A percentile compares a stretch with the other conserved stretches of the same genome.
Conservation (phyloP, 2,797 vertebrate species). For the Paguma larvata region DNA sequence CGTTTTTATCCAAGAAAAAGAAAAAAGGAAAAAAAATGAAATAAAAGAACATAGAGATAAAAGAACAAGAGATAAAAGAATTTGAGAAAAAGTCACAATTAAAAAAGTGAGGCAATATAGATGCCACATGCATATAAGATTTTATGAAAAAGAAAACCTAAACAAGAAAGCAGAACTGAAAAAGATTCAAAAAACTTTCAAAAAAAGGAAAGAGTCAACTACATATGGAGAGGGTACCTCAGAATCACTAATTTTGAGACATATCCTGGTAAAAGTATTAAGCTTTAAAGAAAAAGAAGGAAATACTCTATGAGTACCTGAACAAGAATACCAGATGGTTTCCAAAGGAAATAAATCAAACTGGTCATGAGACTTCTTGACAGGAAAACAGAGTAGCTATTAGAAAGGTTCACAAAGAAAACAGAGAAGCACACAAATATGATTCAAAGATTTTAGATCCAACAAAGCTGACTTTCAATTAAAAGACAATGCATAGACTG, state of each 20-base stretch:
- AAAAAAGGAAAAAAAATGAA: background rate
- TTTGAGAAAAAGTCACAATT: background rate
- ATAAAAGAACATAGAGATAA: background rate
- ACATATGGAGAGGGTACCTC: background rate
- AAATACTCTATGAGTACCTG: background rate
- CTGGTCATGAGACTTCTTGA: background rate
- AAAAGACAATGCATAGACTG: background rate
- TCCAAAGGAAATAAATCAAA: background rate
- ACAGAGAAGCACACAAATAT: background rate
- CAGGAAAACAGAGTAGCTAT: background rate
- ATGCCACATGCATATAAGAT: background rate
- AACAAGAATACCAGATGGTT: background rate
- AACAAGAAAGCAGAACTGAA: background rate
- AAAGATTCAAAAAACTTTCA: background rate
- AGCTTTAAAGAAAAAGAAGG: background rate
- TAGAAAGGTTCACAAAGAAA: background rate
- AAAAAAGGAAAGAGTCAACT: background rate
- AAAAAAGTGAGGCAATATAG: background rate
- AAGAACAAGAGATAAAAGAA: background rate
- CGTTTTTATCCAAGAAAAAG: background rate
- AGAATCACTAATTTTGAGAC: conserved; percentile 5
- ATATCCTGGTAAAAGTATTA: background rate
- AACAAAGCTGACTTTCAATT: background rate
- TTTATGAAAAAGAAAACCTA: conserved; percentile 41
- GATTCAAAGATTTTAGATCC: background rate